phyloP scores from a whole-genome alignment of 2,113 vertebrate genomes.

The Varanus komodoensis region DNA sequence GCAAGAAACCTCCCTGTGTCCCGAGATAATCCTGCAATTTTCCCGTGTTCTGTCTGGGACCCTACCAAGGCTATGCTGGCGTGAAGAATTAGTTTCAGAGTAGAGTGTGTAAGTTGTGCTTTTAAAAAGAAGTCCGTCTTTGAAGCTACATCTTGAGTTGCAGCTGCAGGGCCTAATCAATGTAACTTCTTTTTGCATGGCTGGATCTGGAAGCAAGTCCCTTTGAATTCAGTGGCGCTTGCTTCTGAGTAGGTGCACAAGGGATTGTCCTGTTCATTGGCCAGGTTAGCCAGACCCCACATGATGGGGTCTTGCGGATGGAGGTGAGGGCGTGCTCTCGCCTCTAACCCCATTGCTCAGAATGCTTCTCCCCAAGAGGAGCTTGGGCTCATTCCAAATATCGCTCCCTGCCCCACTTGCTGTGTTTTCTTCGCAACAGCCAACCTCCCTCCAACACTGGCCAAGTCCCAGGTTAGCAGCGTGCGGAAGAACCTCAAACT shows the following conservation, averaged over 20 bases:
- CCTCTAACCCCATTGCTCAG: too few species aligned
- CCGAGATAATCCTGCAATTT: neutral
- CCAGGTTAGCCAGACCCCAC: too few species aligned
- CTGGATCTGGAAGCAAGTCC: neutral
- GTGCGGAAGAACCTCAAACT: slow-evolving; percentile 96
- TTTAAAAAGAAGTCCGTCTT: neutral
- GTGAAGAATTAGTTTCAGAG: neutral
- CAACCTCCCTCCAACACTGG: slow-evolving; percentile 92
- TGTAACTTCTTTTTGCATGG: too few species aligned
- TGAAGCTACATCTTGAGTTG: neutral
- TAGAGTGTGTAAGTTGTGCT: neutral
- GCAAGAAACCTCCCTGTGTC: neutral
- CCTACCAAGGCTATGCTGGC: neutral
- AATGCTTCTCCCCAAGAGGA: neutral
- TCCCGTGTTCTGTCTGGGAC: neutral
- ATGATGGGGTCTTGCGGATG: too few species aligned
- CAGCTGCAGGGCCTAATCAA: neutral
- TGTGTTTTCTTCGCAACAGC: slow-evolving; percentile 70
- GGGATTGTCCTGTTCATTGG: neutral
- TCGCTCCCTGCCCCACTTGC: neutral
- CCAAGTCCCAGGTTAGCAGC: slow-evolving; percentile 97
- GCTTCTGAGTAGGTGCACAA: neutral
- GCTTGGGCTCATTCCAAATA: neutral
- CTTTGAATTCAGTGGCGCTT: too few species aligned
- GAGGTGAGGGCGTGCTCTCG: neutral